These are phyloP conservation scores for Muricea muricata DNA, from an alignment of 92 coral and sea anemone species.

Conservation along the genomic window DNA sequence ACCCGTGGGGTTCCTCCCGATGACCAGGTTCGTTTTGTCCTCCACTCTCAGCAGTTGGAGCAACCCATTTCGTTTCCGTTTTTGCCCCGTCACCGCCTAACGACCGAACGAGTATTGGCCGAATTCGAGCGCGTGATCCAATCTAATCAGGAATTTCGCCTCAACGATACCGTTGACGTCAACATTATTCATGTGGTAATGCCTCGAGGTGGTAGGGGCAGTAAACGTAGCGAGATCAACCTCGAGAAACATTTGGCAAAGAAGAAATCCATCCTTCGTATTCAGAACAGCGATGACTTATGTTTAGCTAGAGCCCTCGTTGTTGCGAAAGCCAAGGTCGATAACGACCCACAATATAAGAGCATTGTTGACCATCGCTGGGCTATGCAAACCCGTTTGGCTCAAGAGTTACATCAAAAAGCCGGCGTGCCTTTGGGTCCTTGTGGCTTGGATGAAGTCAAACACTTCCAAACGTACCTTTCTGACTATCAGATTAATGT, in stretches of 20 bases:
- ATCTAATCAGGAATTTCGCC: too few relatives aligned
- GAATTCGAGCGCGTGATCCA: slow-evolving; percentile 19
- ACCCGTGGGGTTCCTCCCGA: not conserved
- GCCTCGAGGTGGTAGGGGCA: not conserved
- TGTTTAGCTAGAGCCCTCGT: slow-evolving; percentile 45
- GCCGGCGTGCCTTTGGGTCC: slow-evolving; percentile 16
- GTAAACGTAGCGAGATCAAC: not conserved
- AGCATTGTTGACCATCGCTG: not conserved
- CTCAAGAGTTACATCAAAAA: slow-evolving; percentile 32
- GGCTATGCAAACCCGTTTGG: slow-evolving; percentile 12
- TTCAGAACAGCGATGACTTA: slow-evolving; percentile 12
- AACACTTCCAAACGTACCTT: not conserved
- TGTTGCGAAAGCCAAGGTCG: too few relatives aligned
- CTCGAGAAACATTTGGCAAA: too few relatives aligned
- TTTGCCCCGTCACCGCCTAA: not conserved
- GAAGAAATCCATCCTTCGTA: too few relatives aligned
- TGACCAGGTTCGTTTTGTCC: slow-evolving; percentile 44
- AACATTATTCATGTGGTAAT: not conserved
- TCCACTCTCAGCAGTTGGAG: slow-evolving; percentile 34
- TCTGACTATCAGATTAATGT: not conserved
- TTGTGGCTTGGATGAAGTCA: slow-evolving; percentile 24
- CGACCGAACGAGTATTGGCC: slow-evolving; percentile 41
- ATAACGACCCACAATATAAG: too few relatives aligned
- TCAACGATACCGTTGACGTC: too few relatives aligned
- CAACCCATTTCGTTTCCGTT: not conserved